A percentile compares a stretch with the other conserved stretches of the same genome.
Conservation (phyloP, 2,113 vertebrate species). For the Callospermophilus lateralis region DNA sequence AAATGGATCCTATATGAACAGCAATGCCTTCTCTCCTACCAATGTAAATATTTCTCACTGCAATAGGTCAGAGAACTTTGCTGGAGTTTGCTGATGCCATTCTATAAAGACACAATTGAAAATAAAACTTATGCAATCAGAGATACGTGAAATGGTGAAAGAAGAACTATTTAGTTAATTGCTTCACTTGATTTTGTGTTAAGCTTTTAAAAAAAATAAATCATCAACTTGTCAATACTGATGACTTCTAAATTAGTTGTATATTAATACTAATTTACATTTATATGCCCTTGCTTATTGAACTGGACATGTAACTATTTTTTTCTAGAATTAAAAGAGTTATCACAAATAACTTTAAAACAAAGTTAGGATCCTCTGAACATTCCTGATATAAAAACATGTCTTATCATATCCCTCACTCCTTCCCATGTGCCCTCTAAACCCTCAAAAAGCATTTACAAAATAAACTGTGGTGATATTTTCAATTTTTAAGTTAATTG, state of each 20-base stretch:
- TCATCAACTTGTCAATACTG: neutral
- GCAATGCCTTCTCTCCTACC: neutral
- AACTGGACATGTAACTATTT: neutral
- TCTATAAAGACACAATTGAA: conserved; percentile 8
- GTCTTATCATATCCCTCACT: neutral
- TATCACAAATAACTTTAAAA: conserved; percentile 5
- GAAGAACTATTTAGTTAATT: neutral
- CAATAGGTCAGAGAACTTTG: neutral
- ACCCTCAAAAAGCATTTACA: neutral
- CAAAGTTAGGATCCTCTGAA: neutral
- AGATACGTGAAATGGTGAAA: neutral
- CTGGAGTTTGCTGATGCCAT: neutral
- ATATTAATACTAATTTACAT: neutral
- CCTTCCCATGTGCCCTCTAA: neutral
- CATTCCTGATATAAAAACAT: neutral
- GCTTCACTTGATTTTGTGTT: neutral
- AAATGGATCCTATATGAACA: neutral
- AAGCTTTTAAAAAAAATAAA: neutral
- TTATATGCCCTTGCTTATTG: neutral
- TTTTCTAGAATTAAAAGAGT: neutral
- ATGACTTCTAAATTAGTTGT: conserved; percentile 45
- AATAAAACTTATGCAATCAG: conserved; percentile 55
- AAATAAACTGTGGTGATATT: neutral
- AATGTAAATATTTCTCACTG: conserved; percentile 55
- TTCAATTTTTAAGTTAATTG: neutral